phyloP scores from a whole-genome alignment of 2,888 invertebrate species.

The Heliconius erato region DNA sequence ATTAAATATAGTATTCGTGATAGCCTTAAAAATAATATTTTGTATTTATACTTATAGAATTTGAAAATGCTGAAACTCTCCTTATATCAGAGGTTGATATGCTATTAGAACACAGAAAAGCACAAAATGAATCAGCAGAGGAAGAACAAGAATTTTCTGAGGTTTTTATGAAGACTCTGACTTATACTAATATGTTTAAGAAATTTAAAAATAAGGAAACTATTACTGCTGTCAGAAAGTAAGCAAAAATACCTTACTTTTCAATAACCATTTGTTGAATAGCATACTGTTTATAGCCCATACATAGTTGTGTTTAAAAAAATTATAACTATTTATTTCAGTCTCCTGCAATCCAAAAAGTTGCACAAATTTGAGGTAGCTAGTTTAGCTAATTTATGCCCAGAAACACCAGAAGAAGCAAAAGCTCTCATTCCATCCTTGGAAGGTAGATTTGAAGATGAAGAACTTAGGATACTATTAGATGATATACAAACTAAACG shows the following conservation, averaged over 20 bases:
- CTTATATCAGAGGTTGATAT: conserved; percentile 98
- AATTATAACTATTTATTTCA: conserved; percentile 72
- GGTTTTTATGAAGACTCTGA: conserved; percentile 98
- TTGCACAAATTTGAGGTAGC: conserved; percentile 99
- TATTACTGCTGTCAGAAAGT: conserved; percentile 98
- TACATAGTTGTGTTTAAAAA: background rate
- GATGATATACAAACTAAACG: conserved; percentile 99
- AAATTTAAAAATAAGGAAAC: conserved; percentile 99
- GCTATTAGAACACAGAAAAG: conserved; percentile 98
- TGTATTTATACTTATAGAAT: conserved; percentile 87
- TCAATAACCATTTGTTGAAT: background rate
- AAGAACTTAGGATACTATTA: conserved; percentile 97
- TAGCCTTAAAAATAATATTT: background rate
- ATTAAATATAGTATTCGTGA: background rate
- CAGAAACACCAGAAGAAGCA: conserved; percentile 99
- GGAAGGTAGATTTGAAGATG: conserved; percentile 99
- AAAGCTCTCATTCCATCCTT: conserved; percentile 98
- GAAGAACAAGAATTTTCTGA: conserved; percentile 99
- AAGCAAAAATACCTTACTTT: conserved; percentile 57
- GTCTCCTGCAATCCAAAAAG: conserved; percentile 96
- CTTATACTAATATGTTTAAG: conserved; percentile 97
- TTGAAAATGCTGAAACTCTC: conserved; percentile 99
- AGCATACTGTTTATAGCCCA: background rate
- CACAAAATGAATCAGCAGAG: conserved; percentile 98
- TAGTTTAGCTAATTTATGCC: conserved; percentile 98